Base-by-base conservation (phyloP, 1,140 invertebrate genomes). In the Solenopsis fugax region DNA sequence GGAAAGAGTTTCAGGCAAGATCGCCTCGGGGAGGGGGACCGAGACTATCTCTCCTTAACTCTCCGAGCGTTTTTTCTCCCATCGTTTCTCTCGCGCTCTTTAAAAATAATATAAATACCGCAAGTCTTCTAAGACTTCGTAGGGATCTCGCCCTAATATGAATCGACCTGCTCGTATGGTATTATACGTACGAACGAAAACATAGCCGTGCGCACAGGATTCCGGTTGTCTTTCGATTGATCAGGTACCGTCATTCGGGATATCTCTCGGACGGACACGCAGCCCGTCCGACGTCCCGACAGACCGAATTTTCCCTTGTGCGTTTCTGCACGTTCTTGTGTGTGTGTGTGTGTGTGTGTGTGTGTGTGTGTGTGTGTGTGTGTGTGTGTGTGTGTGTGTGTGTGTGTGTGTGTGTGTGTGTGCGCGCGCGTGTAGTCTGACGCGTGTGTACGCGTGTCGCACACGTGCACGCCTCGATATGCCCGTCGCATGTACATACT, bases 211-310 rank as follows among this genome's bases (percentile, higher is more conserved):
- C 58, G 73, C 72, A 73, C 81, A 50, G 72, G 76, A 87, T 88
- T 81, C 69, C 82, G 60, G 67, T 86, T 85, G 88, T 65, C 76
- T 87, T 81, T 92, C 87, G 91, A 92, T 92, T 92, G 91, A 92
- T 92, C 91, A 87, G 75, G 86, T 84, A 90, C 88, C 88, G 89
- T 92, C 88, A 92, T 92, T 86, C 88, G 81, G 29, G 85, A 90
- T 92, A 92, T 92, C 90, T 86, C 81, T 86, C 84, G 90, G 87
- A 90, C 84, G 90, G 87, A 90, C 86, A 88, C 90, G 88, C 91
- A 90, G 67, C 85, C 29, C 89, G 29, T 88, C 88, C 91, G 87
- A 92, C 88, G 81, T 91, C 85, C 84, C 76, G 75, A 64, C 69
- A 86, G 87, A 88, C 87, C 73, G 41, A 91, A 90, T 84, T 91